phyloP scores from a whole-genome alignment of 1,140 invertebrate species.

The Plodia interpunctella region DNA sequence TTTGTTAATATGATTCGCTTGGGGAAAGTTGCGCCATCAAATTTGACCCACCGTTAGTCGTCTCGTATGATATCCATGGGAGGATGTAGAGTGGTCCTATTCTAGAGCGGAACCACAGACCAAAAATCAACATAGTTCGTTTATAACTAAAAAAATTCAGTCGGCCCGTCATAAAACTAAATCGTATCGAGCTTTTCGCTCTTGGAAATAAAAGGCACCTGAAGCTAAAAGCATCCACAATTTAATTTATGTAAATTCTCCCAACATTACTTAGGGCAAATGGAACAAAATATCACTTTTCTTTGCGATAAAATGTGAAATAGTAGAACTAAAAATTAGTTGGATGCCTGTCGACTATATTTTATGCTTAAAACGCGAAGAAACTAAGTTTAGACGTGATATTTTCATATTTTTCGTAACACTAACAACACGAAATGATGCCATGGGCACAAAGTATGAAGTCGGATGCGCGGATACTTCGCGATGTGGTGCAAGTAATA shows the following conservation, averaged over 20 bases:
- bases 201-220: neutral
- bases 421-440: conserved; percentile 38
- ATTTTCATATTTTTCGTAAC: conserved; percentile 38
- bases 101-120: too few species aligned
- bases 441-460: conserved; percentile 34
- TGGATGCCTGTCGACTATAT: conserved; percentile 14
- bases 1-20: too few species aligned
- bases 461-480: conserved; percentile 31
- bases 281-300: conserved; percentile 4
- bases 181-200: neutral
- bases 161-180: neutral
- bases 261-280: neutral
- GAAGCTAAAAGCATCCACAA: neutral
- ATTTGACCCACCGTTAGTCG: too few species aligned
- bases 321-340: conserved; percentile 12
- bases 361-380: conserved; percentile 4
- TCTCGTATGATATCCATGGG: too few species aligned
- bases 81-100: too few species aligned
- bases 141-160: too few species aligned
- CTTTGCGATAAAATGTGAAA: neutral
- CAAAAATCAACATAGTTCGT: too few species aligned
- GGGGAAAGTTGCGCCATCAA: too few species aligned
- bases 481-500: conserved; percentile 12
- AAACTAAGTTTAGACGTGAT: conserved; percentile 25
- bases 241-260: neutral